Conservation (phyloP, 1,140 invertebrate species). For the Scaptomyza montana region DNA sequence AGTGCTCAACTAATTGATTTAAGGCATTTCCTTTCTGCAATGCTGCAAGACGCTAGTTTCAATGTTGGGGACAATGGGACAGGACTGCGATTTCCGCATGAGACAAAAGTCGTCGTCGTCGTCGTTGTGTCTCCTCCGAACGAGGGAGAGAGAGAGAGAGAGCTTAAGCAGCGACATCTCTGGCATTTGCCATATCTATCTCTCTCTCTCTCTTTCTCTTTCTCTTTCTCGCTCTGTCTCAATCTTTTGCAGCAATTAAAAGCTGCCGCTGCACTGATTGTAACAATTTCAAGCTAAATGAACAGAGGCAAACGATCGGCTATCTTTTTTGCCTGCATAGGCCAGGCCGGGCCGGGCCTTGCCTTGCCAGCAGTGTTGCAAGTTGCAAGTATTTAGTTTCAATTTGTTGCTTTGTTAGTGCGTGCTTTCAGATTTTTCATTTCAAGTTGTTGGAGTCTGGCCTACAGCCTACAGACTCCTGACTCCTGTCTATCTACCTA, state of each 20-base stretch:
- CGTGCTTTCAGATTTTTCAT: constrained; percentile 77
- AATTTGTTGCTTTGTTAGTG: constrained; percentile 82
- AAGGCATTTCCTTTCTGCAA: constrained; percentile 77
- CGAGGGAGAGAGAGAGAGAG: too few relatives aligned
- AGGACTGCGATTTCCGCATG: constrained; percentile 66
- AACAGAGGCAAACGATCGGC: constrained; percentile 67
- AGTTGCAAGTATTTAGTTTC: constrained; percentile 77
- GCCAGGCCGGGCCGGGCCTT: neutral
- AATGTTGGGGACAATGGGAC: constrained; percentile 24
- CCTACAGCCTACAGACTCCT: constrained; percentile 13
- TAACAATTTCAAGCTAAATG: constrained; percentile 78
- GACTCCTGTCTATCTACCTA: constrained; percentile 10
- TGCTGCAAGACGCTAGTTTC: constrained; percentile 20
- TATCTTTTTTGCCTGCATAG: constrained; percentile 21
- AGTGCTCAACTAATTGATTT: constrained; percentile 83
- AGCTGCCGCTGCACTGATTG: constrained; percentile 71
- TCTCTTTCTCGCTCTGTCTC: constrained; percentile 1
- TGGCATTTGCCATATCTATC: constrained; percentile 64
- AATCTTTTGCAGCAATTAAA: constrained; percentile 63
- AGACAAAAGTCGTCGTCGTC: constrained; percentile 45
- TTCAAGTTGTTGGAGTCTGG: constrained; percentile 9
- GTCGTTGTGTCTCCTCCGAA: constrained; percentile 57
- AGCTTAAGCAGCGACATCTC: constrained; percentile 58
- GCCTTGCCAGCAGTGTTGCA: constrained; percentile 9
- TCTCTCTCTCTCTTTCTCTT: neutral